Conservation (phyloP, 2,113 vertebrate genomes). For the Maccullochella peelii region DNA sequence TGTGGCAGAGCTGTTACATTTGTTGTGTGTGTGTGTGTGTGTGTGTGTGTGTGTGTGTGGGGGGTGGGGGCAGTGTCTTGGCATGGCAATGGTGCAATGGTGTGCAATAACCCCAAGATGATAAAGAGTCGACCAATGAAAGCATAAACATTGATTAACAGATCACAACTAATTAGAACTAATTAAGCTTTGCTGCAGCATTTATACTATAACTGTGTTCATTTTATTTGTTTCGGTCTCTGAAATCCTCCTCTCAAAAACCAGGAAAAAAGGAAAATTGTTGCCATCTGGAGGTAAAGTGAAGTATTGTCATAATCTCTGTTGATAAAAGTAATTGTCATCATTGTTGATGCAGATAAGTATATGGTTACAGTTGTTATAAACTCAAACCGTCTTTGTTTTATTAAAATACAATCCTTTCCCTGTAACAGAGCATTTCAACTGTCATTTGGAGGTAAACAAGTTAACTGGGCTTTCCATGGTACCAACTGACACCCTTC, state of each 20-base stretch:
- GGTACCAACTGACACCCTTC: conserved; percentile 39
- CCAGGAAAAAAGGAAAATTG: conserved; percentile 39
- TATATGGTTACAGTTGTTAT: neutral
- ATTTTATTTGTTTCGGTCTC: conserved; percentile 4
- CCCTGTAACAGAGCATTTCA: neutral
- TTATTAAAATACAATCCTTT: conserved; percentile 2
- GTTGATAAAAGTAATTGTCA: neutral
- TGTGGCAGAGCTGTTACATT: conserved; percentile 40
- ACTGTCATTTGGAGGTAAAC: conserved; percentile 41
- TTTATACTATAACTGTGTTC: neutral
- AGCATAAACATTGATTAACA: conserved; percentile 23
- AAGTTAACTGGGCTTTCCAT: conserved; percentile 32
- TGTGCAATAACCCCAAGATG: conserved; percentile 1
- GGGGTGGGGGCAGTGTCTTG: conserved; percentile 40
- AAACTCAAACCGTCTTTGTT: conserved; percentile 36
- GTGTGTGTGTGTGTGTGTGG: neutral
- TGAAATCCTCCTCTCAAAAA: conserved; percentile 16
- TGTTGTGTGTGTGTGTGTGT: conserved; percentile 1
- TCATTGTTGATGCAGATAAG: conserved; percentile 7
- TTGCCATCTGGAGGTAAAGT: conserved; percentile 70
- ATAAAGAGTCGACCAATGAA: conserved; percentile 1
- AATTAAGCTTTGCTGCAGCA: neutral
- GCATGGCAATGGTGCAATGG: conserved; percentile 8
- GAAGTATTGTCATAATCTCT: conserved; percentile 37
- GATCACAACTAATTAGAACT: neutral